phyloP scores from a whole-genome alignment of 2,888 invertebrate species.

The Rhamphomyia laevipes region DNA sequence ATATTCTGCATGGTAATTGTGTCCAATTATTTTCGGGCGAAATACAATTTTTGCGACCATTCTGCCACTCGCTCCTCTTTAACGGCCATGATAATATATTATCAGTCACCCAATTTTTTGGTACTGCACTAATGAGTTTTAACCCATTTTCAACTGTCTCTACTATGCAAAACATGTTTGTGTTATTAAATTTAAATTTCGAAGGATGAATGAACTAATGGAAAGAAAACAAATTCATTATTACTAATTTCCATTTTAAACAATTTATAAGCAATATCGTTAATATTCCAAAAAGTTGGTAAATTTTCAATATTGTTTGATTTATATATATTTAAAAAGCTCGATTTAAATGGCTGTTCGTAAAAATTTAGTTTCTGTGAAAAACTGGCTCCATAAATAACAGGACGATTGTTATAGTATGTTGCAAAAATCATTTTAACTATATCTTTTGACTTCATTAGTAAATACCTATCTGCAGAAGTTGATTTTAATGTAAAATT shows the following conservation, averaged over 20 bases:
- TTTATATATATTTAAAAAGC: neutral
- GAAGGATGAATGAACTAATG: neutral
- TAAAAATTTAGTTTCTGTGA: neutral
- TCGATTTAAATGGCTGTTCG: conserved; percentile 1
- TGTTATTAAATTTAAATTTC: no score
- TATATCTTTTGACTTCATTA: neutral
- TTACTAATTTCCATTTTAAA: neutral
- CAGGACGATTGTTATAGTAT: neutral
- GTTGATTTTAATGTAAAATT: neutral
- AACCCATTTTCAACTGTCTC: neutral
- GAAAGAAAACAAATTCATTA: neutral
- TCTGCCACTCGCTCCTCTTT: neutral
- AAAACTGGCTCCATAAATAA: conserved; percentile 2
- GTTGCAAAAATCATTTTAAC: neutral
- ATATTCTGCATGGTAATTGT: neutral
- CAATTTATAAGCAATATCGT: neutral
- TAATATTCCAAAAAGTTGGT: neutral
- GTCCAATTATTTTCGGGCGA: neutral
- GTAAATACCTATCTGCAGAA: neutral
- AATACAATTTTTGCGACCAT: conserved; percentile 1
- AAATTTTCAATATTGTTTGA: neutral
- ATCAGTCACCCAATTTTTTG: conserved; percentile 2
- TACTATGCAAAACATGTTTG: neutral
- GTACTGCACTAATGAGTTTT: conserved; percentile 2
- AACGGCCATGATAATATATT: neutral